These are phyloP conservation scores for Sicus ferrugineus DNA, from an alignment of 2,888 invertebrate species.

Conservation along the genomic window DNA sequence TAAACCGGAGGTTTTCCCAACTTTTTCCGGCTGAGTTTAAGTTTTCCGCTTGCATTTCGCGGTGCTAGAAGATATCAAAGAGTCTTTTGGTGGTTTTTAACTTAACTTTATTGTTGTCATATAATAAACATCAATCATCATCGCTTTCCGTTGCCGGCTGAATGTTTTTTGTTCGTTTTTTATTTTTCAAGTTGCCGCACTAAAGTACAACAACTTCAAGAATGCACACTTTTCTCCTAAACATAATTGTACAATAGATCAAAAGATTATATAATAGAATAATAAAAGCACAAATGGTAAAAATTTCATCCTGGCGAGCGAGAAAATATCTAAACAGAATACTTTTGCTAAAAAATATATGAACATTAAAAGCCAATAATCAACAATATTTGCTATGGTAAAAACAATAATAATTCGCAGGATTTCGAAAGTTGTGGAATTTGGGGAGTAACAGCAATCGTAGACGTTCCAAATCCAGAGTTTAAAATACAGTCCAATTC, in stretches of 20 bases:
- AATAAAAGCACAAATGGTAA: slow-evolving; percentile 1
- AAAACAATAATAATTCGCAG: background rate
- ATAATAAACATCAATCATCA: slow-evolving; percentile 14
- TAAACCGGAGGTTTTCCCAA: too few relatives aligned
- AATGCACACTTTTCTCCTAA: slow-evolving; percentile 37
- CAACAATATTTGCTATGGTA: background rate
- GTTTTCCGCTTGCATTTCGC: too few relatives aligned
- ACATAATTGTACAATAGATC: slow-evolving; percentile 19
- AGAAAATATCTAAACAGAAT: too few relatives aligned
- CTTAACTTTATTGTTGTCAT: slow-evolving; percentile 28
- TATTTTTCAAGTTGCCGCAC: slow-evolving; percentile 30
- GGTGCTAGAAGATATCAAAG: too few relatives aligned
- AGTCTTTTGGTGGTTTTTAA: too few relatives aligned
- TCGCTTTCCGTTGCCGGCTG: slow-evolving; percentile 18
- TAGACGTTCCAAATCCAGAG: background rate
- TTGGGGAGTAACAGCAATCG: background rate
- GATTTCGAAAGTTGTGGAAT: background rate
- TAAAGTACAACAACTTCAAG: slow-evolving; percentile 41
- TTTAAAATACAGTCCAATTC: slow-evolving; percentile 14
- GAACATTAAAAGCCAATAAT: background rate
- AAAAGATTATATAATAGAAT: slow-evolving; percentile 24
- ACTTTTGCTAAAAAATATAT: background rate
- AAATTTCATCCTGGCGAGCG: slow-evolving; percentile 1
- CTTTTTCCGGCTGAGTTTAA: too few relatives aligned
- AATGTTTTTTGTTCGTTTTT: slow-evolving; percentile 12